These are phyloP conservation scores for Porphyrio hochstetteri DNA, from an alignment of 2,113 vertebrate genomes.

Conservation along the genomic window DNA sequence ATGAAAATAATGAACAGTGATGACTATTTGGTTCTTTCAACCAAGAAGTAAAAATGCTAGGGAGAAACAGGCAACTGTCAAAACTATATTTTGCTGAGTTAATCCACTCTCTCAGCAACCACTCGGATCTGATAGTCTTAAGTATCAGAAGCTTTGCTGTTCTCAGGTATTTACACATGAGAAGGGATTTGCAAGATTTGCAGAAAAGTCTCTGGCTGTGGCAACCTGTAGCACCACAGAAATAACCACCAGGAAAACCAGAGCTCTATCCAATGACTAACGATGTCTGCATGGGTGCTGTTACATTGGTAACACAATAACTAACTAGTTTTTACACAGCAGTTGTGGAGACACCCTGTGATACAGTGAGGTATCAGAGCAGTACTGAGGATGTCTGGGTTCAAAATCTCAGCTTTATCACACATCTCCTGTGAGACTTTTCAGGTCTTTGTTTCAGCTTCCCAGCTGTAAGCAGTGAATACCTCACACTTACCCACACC, in stretches of 20 bases:
- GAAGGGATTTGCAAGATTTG: slow-evolving; percentile 11
- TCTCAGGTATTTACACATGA: slow-evolving; percentile 28
- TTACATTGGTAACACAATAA: not conserved
- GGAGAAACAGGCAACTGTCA: not conserved
- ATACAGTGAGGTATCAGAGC: not conserved
- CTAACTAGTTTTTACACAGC: not conserved
- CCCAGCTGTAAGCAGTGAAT: not conserved
- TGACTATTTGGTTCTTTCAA: not conserved
- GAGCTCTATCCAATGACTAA: not conserved
- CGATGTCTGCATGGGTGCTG: not conserved
- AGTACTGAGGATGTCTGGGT: not conserved
- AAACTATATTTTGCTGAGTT: not conserved
- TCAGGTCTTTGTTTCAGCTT: not conserved
- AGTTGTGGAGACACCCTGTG: not conserved
- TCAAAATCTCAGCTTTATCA: not conserved
- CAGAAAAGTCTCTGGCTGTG: not conserved
- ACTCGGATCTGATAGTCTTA: not conserved
- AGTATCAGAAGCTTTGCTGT: not conserved
- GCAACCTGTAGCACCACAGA: not conserved
- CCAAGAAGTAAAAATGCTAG: not conserved
- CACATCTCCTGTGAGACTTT: not conserved
- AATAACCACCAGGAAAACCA: not conserved
- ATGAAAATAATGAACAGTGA: not conserved
- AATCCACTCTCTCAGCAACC: not conserved
- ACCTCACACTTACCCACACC: not conserved